Percentiles rank a stretch among this genome's conserved stretches.
These are phyloP conservation scores for Eublepharis macularius DNA, from an alignment of 2,113 vertebrate species.

Conservation along the genomic window DNA sequence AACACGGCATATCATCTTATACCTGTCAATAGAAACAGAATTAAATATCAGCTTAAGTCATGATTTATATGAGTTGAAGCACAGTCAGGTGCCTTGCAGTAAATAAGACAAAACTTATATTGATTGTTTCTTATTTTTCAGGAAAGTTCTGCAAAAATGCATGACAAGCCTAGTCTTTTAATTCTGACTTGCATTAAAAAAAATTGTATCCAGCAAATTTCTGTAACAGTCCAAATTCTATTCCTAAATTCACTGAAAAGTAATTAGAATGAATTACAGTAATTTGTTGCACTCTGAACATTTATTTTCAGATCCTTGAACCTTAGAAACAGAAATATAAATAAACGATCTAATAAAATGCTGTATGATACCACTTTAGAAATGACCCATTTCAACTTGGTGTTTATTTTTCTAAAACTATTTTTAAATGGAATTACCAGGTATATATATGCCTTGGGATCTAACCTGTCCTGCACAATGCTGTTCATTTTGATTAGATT, in stretches of 20 bases:
- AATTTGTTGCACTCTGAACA: slow-evolving; percentile 42
- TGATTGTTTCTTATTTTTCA: background rate
- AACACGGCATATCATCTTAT: background rate
- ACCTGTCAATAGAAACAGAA: background rate
- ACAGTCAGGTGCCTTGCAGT: background rate
- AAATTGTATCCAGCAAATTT: slow-evolving; percentile 11
- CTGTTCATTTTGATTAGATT: background rate
- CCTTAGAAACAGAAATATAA: slow-evolving; percentile 47
- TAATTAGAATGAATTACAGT: slow-evolving; percentile 54
- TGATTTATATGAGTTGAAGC: background rate
- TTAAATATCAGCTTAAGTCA: background rate
- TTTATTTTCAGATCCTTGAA: slow-evolving; percentile 37
- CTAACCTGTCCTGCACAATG: background rate
- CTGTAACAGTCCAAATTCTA: slow-evolving; percentile 54
- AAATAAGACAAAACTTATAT: background rate
- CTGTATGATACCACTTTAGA: background rate
- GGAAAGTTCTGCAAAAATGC: background rate
- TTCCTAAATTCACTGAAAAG: slow-evolving; percentile 39
- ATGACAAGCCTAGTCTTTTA: background rate
- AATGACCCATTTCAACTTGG: background rate
- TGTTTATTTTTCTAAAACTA: background rate
- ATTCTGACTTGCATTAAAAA: slow-evolving; percentile 46
- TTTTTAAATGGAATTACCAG: background rate
- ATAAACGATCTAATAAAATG: slow-evolving; percentile 47
- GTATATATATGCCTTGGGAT: slow-evolving; percentile 5